phyloP scores from a whole-genome alignment of 2,888 invertebrate species.

The Lysandra coridon region DNA sequence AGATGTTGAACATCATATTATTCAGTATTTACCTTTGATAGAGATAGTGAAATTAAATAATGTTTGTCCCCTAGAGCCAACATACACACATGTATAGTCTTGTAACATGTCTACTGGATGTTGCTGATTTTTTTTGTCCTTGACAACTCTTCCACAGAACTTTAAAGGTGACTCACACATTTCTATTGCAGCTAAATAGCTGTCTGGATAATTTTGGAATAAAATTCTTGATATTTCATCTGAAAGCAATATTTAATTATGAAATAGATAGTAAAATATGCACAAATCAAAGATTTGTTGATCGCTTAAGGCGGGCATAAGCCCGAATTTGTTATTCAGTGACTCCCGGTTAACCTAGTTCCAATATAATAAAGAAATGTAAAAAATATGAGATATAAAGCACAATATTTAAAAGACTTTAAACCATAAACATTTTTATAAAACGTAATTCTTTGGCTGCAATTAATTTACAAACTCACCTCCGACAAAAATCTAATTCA shows the following conservation, averaged over 20 bases:
- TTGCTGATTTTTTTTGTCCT: constrained; percentile 47
- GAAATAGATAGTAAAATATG: neutral
- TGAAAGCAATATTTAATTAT: constrained; percentile 44
- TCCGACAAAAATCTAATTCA: too few species aligned
- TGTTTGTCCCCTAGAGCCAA: constrained; percentile 84
- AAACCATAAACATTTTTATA: too few species aligned
- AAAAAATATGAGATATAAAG: too few species aligned
- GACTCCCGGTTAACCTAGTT: too few species aligned
- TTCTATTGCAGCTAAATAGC: constrained; percentile 60
- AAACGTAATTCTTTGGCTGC: too few species aligned
- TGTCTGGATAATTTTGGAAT: constrained; percentile 56
- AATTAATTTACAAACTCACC: too few species aligned
- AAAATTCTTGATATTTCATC: constrained; percentile 56
- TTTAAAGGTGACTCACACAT: constrained; percentile 51
- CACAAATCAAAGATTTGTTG: neutral
- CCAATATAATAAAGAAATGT: too few species aligned
- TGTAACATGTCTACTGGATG: constrained; percentile 57
- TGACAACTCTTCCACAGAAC: constrained; percentile 60
- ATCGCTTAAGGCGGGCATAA: too few species aligned
- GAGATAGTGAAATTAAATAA: constrained; percentile 83
- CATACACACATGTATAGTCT: constrained; percentile 82
- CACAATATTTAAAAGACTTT: too few species aligned
- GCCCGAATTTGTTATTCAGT: too few species aligned
- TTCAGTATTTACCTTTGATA: constrained; percentile 62
- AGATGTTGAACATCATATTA: too few species aligned